Evolutionary conservation across 2,113 vertebrate species (phyloP), one percentile per base, ranked within the genome.

Genomic region (Lycocorax pyrrhopterus): DNA sequence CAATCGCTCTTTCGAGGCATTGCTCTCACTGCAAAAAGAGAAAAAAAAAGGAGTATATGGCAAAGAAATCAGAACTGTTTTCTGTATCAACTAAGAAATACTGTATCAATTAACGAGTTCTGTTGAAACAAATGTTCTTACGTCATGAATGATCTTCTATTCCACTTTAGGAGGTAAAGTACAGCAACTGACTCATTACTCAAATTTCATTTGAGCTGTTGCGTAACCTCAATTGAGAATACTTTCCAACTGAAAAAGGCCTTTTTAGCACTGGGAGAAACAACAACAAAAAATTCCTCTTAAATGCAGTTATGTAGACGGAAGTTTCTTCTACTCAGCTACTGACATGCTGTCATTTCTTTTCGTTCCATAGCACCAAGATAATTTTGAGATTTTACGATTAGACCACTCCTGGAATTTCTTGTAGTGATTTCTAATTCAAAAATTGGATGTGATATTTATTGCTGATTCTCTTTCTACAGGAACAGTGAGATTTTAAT

Each of bases 191-290:
- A 93, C 52, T 88, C 64, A 81, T 85, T 84, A 53, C 43, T 95
- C 53, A 83, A 62, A 46, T 80, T 86, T 81, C 43, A 81, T 79
- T 94, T 73, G 53, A 95, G n/a, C 59, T 80, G 23, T 94, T 96
- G 73, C 94, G 68, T 73, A 93, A 87, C 67, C 60, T 90, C 60
- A 75, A 47, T 39, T 78, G 72, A 94, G 67, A 83, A 74, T 68
- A 75, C 60, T 72, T 89, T 71, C 81, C 52, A 41, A 4, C 9
- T n/a, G 64, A 35, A 75, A 90, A 94, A 84, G 33, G 51, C 25
- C 46, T 84, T 92, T 88, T 55, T 67, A 84, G 47, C 30, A 12
- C 68, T 81, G 33, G 59, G 79, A 90, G 86, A 94, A 92, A 84
- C 37, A 25, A 32, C 10, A 26, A 15, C 26, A 81, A 58, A 39